These are phyloP conservation scores for Probaryconus sp. DNA, from an alignment of 1,140 invertebrate genomes.

Conservation along the genomic window DNA sequence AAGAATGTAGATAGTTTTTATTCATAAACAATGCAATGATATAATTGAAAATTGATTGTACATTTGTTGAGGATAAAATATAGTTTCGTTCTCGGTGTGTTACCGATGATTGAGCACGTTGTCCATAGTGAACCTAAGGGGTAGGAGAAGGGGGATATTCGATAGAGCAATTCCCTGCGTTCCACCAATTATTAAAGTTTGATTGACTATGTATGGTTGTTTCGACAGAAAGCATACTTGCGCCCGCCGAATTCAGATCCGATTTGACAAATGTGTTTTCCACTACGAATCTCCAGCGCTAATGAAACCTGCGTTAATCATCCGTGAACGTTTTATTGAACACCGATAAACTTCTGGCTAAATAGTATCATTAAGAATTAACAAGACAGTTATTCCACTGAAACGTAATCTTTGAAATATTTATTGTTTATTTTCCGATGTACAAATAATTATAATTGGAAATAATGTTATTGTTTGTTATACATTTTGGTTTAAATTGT, in stretches of 20 bases:
- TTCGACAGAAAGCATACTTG: slow-evolving; percentile 20
- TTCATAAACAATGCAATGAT: neutral
- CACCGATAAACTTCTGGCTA: too few relatives aligned
- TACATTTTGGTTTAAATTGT: too few relatives aligned
- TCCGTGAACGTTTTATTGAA: neutral
- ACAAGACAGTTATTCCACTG: too few relatives aligned
- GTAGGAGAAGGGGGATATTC: neutral
- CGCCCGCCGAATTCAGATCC: neutral
- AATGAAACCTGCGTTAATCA: slow-evolving; percentile 17
- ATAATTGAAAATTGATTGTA: neutral
- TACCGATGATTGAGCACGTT: neutral
- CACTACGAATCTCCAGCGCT: slow-evolving; percentile 1
- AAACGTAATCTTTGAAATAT: too few relatives aligned
- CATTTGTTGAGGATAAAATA: slow-evolving; percentile 6
- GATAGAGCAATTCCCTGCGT: slow-evolving; percentile 35
- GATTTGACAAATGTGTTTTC: slow-evolving; percentile 20
- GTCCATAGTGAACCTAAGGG: neutral
- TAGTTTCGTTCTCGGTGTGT: neutral
- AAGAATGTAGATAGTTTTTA: too few relatives aligned
- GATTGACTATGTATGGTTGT: slow-evolving; percentile 22
- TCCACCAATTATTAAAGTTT: slow-evolving; percentile 38
- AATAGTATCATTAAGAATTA: too few relatives aligned
- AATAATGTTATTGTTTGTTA: too few relatives aligned
- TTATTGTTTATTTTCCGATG: too few relatives aligned
- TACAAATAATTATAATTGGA: too few relatives aligned